phyloP scores from a whole-genome alignment of 2,888 invertebrate species.

The Drosophila percnosoma region DNA sequence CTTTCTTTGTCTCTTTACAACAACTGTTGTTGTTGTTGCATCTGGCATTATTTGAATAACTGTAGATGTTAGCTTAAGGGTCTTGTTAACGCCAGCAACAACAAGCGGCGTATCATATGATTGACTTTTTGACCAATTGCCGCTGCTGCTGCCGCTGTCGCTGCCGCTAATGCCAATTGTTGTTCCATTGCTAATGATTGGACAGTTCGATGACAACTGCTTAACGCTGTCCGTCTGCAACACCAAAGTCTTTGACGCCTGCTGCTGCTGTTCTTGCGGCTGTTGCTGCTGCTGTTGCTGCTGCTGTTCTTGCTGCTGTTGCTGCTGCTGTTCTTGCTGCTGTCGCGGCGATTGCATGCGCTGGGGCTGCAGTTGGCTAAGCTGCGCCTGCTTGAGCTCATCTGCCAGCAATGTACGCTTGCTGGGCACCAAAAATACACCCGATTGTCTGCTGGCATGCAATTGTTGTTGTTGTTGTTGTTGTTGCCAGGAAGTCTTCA shows the following conservation, averaged over 20 bases:
- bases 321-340: background rate
- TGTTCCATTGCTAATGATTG: background rate
- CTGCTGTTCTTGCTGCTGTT: background rate
- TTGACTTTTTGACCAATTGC: conserved; percentile 30
- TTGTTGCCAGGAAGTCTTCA: conserved; percentile 10
- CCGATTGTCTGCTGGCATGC: background rate
- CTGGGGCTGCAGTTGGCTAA: conserved; percentile 14
- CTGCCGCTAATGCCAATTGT: background rate
- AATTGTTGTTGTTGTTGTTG: background rate
- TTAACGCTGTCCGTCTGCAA: conserved; percentile 35
- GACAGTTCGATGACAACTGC: background rate
- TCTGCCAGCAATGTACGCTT: conserved; percentile 32
- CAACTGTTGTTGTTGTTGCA: background rate
- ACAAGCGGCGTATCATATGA: conserved; percentile 8
- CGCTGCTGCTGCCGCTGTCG: conserved; percentile 29
- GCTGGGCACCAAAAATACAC: conserved; percentile 29
- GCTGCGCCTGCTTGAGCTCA: conserved; percentile 35
- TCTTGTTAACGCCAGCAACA: conserved; percentile 29
- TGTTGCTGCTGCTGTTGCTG: background rate
- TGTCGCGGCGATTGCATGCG: background rate
- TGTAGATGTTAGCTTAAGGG: conserved; percentile 61
- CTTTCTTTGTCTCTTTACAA: background rate
- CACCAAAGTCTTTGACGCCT: conserved; percentile 15
- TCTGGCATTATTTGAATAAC: conserved; percentile 54
- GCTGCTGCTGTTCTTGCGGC: background rate